Evolutionary conservation across 1,140 invertebrate species (phyloP).

Genomic region (Coptotermes formosanus): DNA sequence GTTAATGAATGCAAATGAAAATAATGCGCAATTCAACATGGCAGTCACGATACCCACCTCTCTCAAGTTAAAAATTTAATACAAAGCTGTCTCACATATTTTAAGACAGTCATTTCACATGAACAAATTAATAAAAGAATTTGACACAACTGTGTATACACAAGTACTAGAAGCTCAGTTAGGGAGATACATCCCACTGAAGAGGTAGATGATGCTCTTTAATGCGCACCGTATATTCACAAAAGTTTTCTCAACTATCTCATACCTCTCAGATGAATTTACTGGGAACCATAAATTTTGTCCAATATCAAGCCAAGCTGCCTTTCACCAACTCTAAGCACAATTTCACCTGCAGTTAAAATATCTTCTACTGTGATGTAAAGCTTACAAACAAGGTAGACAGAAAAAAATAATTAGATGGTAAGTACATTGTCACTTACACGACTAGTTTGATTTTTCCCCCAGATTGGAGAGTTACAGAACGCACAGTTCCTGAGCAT

Average conservation of each 20-base stretch:
- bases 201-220: slow-evolving; percentile 17
- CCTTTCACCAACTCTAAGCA: not conserved
- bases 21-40: not conserved
- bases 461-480: not conserved
- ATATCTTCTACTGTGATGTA: not conserved
- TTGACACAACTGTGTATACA: not conserved
- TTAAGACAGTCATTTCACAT: not conserved
- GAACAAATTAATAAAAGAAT: not conserved
- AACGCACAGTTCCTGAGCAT: not conserved
- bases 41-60: slow-evolving; percentile 2
- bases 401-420: not conserved
- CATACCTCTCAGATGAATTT: not conserved
- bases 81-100: not conserved
- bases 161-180: not conserved
- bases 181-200: not conserved
- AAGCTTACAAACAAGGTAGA: not conserved
- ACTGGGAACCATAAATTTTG: not conserved
- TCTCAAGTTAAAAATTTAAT: not conserved
- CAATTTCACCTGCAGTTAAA: not conserved
- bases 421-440: slow-evolving; percentile 3
- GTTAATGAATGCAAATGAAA: not conserved
- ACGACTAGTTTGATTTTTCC: not conserved
- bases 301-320: not conserved
- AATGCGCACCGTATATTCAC: not conserved
- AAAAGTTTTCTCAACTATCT: not conserved